These are phyloP conservation scores for Zalophus californianus DNA, from an alignment of 2,797 vertebrate genomes.

Conservation along the genomic window DNA sequence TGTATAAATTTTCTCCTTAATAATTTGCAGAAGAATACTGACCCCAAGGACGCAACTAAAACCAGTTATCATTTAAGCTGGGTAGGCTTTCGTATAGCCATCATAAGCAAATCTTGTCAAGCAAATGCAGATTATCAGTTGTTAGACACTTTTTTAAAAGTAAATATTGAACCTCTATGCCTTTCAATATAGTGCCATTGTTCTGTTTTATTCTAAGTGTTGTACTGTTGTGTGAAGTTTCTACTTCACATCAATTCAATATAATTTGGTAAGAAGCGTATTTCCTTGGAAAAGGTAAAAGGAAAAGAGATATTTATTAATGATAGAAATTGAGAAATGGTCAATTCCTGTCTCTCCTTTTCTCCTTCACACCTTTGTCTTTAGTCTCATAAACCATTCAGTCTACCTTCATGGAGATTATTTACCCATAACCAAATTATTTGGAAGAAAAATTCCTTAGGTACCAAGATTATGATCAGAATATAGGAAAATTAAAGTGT, in stretches of 20 bases:
- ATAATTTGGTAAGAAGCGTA: conserved; percentile 2
- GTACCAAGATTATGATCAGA: background rate
- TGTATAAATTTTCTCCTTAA: background rate
- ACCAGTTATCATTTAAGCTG: background rate
- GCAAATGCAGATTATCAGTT: background rate
- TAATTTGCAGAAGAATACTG: background rate
- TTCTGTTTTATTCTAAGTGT: conserved; percentile 2
- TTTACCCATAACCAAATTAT: background rate
- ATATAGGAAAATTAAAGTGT: background rate
- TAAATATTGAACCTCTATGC: background rate
- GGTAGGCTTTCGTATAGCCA: background rate
- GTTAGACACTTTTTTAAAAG: background rate
- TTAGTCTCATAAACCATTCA: background rate
- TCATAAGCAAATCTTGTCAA: background rate
- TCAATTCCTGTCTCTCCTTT: background rate
- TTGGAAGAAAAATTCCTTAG: conserved; percentile 22
- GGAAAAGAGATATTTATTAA: background rate
- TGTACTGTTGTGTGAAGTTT: background rate
- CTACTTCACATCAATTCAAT: background rate
- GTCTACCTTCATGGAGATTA: background rate
- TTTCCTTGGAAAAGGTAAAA: background rate
- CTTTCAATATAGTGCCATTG: background rate
- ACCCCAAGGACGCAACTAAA: background rate
- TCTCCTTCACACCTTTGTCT: background rate
- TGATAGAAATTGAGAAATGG: background rate